A percentile compares a stretch with the other conserved stretches of the same genome.
Evolutionary conservation across 2,113 vertebrate genomes (phyloP).

Genomic region (Charadrius vociferus): DNA sequence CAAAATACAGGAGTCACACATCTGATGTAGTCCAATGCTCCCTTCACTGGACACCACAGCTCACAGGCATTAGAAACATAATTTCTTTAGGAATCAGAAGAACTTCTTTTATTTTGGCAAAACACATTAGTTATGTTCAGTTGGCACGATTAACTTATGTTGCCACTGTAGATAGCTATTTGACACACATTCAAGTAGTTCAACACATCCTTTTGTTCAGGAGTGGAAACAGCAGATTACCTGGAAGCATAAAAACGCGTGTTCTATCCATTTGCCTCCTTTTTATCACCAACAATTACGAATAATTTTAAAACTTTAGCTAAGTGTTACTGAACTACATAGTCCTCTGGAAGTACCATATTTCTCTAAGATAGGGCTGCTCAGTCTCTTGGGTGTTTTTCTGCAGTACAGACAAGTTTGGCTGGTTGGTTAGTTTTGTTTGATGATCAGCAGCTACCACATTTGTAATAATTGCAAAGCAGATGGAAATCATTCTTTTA

Average conservation of each 20-base stretch:
- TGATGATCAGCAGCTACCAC: not conserved
- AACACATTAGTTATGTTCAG: not conserved
- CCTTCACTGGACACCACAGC: not conserved
- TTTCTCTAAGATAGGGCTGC: not conserved
- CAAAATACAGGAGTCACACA: not conserved
- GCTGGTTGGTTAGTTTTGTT: not conserved
- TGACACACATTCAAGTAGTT: not conserved
- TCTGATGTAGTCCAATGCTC: not conserved
- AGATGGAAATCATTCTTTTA: constrained; percentile 61
- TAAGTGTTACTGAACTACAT: not conserved
- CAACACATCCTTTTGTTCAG: not conserved
- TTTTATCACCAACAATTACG: not conserved
- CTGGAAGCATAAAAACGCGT: not conserved
- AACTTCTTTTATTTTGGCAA: not conserved
- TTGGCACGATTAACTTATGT: not conserved
- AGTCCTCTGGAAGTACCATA: not conserved
- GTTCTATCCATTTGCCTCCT: not conserved
- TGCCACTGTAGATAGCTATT: not conserved
- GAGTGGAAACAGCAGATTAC: not conserved
- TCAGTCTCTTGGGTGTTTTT: not conserved
- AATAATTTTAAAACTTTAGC: not conserved
- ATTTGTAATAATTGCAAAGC: constrained; percentile 38
- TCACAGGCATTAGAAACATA: not conserved
- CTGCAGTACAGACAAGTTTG: not conserved
- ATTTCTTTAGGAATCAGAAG: not conserved